These are phyloP conservation scores for Linnaemya vulpina DNA, from an alignment of 2,888 invertebrate genomes.

Conservation along the genomic window DNA sequence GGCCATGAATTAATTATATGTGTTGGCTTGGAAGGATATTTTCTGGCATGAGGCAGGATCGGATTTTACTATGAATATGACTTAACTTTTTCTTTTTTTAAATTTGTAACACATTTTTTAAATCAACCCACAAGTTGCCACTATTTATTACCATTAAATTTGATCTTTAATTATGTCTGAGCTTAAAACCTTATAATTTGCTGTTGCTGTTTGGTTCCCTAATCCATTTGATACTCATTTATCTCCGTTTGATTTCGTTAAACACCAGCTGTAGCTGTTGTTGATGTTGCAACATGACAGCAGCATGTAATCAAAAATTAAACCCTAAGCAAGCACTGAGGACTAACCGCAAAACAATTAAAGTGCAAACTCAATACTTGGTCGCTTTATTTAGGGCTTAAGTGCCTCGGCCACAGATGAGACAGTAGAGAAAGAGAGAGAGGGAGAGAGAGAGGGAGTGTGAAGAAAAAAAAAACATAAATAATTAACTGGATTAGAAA, in stretches of 20 bases:
- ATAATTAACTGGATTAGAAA: not conserved
- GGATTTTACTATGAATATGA: not conserved
- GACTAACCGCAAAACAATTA: slow-evolving; percentile 46
- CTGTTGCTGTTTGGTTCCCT: not conserved
- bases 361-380: slow-evolving; percentile 49
- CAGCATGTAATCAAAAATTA: slow-evolving; percentile 14
- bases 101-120: not conserved
- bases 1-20: slow-evolving; percentile 81
- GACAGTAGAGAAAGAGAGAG: not conserved
- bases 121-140: not conserved
- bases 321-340: slow-evolving; percentile 39
- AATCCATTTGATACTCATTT: slow-evolving; percentile 36
- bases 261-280: not conserved
- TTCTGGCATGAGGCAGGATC: not conserved
- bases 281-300: not conserved
- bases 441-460: not conserved
- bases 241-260: slow-evolving; percentile 33
- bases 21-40: slow-evolving; percentile 70
- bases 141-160: not conserved
- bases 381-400: slow-evolving; percentile 11
- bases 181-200: not conserved
- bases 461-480: too few species aligned
- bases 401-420: slow-evolving; percentile 23
- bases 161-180: not conserved
- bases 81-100: not conserved